Conservation (phyloP, 2,797 vertebrate genomes). For the Chromis chromis region DNA sequence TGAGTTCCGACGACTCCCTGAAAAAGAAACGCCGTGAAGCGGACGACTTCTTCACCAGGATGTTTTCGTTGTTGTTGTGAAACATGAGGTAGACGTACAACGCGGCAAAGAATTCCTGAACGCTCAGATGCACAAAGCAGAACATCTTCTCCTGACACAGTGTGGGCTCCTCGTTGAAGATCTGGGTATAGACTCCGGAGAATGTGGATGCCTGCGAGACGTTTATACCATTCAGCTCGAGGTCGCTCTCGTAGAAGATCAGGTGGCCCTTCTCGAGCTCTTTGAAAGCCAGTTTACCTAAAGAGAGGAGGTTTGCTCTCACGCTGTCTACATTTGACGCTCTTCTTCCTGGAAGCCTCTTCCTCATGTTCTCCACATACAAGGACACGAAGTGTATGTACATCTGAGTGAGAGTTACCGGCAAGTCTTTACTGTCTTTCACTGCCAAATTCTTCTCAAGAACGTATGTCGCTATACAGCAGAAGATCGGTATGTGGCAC, state of each 20-base stretch:
- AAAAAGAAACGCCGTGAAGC: conserved; percentile 7
- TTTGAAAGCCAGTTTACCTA: conserved; percentile 75
- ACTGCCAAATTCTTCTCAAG: conserved; percentile 54
- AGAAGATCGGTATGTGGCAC: conserved; percentile 82
- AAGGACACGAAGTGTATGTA: conserved; percentile 73
- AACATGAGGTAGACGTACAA: conserved; percentile 74
- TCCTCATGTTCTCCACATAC: conserved; percentile 52
- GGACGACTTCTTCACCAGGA: conserved; percentile 64
- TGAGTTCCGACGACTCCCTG: conserved; percentile 61
- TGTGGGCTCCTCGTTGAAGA: conserved; percentile 68
- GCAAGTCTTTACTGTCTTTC: conserved; percentile 47
- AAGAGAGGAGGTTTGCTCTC: conserved; percentile 53
- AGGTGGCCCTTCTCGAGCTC: conserved; percentile 70
- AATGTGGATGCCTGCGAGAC: conserved; percentile 62
- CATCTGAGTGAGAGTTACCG: conserved; percentile 78
- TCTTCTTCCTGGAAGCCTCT: conserved; percentile 36
- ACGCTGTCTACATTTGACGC: conserved; percentile 28
- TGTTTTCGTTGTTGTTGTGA: conserved; percentile 69
- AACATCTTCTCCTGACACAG: conserved; percentile 70
- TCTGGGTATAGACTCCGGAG: conserved; percentile 77
- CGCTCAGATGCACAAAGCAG: conserved; percentile 76
- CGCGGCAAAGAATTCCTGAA: conserved; percentile 79
- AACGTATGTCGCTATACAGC: conserved; percentile 71
- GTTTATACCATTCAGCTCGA: conserved; percentile 57
- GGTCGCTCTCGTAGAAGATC: conserved; percentile 77